These are phyloP conservation scores for Micrasema minimum DNA, from an alignment of 1,140 invertebrate genomes.

Conservation along the genomic window DNA sequence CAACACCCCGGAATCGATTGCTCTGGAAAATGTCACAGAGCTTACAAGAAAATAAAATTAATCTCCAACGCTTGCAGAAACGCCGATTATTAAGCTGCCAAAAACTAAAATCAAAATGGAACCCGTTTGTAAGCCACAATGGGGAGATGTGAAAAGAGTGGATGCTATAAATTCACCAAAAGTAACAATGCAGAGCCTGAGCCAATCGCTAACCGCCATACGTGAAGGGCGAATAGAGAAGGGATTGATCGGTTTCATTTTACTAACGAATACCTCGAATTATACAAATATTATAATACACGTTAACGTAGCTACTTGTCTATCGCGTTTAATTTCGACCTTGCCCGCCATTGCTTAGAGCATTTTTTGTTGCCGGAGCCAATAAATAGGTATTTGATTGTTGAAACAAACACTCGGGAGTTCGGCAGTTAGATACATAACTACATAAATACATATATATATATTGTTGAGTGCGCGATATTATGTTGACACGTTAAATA, in stretches of 20 bases:
- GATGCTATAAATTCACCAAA: not conserved
- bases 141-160: too few relatives aligned
- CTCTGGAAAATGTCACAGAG: too few relatives aligned
- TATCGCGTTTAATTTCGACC: conserved; percentile 5
- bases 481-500: not conserved
- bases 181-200: conserved; percentile 11
- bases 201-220: not conserved
- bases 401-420: conserved; percentile 1
- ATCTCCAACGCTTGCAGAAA: too few relatives aligned
- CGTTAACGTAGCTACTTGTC: not conserved
- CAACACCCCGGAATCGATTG: too few relatives aligned
- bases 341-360: not conserved
- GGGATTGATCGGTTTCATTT: conserved; percentile 12
- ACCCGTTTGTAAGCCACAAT: too few relatives aligned
- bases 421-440: not conserved
- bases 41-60: too few relatives aligned
- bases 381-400: conserved; percentile 14
- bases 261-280: not conserved
- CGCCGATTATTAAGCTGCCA: too few relatives aligned
- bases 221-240: conserved; percentile 1
- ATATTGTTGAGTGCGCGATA: not conserved
- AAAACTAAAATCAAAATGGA: too few relatives aligned
- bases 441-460: not conserved
- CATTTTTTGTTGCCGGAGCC: conserved; percentile 4
- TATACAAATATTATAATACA: not conserved